Evolutionary conservation across 1,140 invertebrate genomes (phyloP).

Genomic region (Bombus ignitus): DNA sequence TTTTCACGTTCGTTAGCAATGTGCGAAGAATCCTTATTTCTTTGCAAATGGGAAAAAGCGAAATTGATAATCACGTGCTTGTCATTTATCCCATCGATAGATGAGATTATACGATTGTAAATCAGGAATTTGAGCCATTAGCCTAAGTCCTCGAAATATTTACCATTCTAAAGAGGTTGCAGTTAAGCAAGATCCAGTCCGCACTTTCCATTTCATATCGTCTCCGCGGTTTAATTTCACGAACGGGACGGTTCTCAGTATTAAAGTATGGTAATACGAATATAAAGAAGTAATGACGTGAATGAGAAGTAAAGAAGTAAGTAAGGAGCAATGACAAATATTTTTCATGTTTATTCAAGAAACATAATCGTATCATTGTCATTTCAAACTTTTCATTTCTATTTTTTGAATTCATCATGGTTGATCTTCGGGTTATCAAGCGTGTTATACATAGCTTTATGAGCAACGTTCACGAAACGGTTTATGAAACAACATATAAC

Average conservation of each 20-base stretch:
- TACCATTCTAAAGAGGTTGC: constrained; percentile 23
- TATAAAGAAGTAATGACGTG: neutral
- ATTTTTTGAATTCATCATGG: neutral
- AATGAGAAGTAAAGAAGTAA: too few relatives aligned
- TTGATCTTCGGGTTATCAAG: too few relatives aligned
- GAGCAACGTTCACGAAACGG: too few relatives aligned
- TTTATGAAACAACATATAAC: too few relatives aligned
- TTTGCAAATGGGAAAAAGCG: neutral
- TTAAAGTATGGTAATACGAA: neutral
- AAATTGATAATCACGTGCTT: neutral
- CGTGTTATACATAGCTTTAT: too few relatives aligned
- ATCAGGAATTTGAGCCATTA: constrained; percentile 10
- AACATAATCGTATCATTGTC: neutral
- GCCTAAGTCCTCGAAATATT: constrained; percentile 39
- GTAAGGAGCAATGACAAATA: neutral
- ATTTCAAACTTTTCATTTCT: neutral
- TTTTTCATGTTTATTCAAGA: neutral
- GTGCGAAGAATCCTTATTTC: constrained; percentile 18
- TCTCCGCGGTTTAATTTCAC: constrained; percentile 17
- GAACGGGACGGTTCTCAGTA: constrained; percentile 19
- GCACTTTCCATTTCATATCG: constrained; percentile 55
- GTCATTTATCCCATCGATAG: neutral
- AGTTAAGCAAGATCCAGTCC: constrained; percentile 47
- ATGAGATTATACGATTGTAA: constrained; percentile 34
- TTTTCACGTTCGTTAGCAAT: neutral